Conservation (phyloP, 2,797 vertebrate genomes). For the Hippocampus kuda region DNA sequence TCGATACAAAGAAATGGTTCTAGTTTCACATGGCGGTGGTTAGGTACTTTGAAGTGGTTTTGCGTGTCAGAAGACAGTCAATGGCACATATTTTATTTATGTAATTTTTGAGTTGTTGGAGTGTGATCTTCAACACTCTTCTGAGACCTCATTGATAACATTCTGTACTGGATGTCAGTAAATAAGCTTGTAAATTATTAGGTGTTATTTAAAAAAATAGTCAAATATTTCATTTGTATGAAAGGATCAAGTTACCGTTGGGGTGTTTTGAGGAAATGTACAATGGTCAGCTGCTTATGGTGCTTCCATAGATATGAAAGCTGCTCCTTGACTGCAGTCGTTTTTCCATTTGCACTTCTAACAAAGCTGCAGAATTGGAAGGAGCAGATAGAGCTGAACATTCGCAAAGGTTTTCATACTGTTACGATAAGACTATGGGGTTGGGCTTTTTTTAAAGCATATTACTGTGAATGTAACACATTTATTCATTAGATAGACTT, state of each 20-base stretch:
- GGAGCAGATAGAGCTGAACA: conserved; percentile 8
- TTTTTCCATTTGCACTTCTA: conserved; percentile 11
- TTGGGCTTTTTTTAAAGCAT: conserved; percentile 20
- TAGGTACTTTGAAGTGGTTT: neutral
- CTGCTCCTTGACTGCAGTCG: conserved; percentile 1
- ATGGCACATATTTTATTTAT: neutral
- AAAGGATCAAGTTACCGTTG: conserved; percentile 55
- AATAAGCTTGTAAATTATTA: conserved; percentile 24
- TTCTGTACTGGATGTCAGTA: neutral
- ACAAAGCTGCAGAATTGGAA: conserved; percentile 20
- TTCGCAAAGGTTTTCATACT: conserved; percentile 4
- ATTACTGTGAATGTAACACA: conserved; percentile 27
- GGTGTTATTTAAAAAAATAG: conserved; percentile 19
- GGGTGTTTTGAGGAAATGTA: conserved; percentile 10
- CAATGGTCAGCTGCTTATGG: neutral
- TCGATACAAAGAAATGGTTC: neutral
- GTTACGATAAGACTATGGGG: conserved; percentile 7
- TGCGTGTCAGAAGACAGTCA: neutral
- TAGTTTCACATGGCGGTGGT: neutral
- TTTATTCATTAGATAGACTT: conserved; percentile 39
- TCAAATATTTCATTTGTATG: conserved; percentile 36
- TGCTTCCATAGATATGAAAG: neutral
- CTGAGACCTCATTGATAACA: neutral
- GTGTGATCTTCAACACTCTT: neutral
- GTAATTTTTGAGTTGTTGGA: neutral